Evolutionary conservation across 1,140 invertebrate genomes (phyloP).

Genomic region (Drosophila azteca): DNA sequence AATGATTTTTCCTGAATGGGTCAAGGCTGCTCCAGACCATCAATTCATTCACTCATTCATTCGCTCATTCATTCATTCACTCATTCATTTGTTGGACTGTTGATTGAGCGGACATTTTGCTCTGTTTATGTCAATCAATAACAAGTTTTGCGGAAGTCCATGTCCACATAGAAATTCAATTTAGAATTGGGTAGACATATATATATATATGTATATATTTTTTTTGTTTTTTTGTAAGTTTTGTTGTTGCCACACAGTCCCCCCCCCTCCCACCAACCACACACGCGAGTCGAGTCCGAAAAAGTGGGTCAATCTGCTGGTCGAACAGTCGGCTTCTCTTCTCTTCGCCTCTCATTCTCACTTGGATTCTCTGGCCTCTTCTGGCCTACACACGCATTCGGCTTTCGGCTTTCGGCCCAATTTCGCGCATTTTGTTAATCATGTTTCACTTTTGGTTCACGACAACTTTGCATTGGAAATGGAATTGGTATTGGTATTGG

Average conservation of each 20-base stretch:
- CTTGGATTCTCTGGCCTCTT: neutral
- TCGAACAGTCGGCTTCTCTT: neutral
- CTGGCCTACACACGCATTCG: conserved; percentile 11
- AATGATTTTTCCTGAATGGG: neutral
- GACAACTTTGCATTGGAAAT: conserved; percentile 68
- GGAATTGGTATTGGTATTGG: conserved; percentile 46
- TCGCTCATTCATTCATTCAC: conserved; percentile 1
- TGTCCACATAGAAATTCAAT: conserved; percentile 39
- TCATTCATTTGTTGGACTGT: conserved; percentile 5
- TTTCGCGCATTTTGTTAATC: conserved; percentile 77
- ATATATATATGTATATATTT: neutral
- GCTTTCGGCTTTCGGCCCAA: conserved; percentile 42
- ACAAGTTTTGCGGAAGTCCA: conserved; percentile 39
- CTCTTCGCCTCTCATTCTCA: neutral
- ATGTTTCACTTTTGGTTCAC: conserved; percentile 69
- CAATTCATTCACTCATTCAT: neutral
- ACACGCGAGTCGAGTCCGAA: neutral
- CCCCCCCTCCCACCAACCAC: neutral
- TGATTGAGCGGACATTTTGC: conserved; percentile 3
- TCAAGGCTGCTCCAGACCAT: conserved; percentile 4
- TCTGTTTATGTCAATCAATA: conserved; percentile 51
- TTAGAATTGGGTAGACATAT: conserved; percentile 34
- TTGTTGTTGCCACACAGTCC: neutral
- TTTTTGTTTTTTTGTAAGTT: neutral
- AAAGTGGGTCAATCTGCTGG: conserved; percentile 39